Evolutionary conservation across 2,888 invertebrate genomes (phyloP).

Genomic region (Aradus depressus): DNA sequence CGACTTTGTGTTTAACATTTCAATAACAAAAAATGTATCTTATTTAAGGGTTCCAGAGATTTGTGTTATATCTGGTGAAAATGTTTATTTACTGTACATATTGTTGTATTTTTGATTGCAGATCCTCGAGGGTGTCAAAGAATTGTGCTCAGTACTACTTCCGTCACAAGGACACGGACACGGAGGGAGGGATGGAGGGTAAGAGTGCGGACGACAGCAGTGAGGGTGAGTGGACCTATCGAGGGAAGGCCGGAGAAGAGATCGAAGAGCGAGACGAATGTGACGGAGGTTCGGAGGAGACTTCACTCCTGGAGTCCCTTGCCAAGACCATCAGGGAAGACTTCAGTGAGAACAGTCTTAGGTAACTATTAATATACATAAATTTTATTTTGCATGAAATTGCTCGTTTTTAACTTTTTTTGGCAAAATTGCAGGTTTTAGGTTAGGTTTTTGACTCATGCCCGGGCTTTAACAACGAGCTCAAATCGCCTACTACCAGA

Average conservation of each 20-base stretch:
- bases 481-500: too few species aligned
- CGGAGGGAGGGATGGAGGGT: constrained; percentile 48
- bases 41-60: background rate
- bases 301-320: too few species aligned
- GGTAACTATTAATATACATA: too few species aligned
- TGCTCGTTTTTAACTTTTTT: too few species aligned
- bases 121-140: constrained; percentile 58
- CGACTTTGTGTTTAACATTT: background rate
- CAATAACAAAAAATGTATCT: background rate
- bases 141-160: constrained; percentile 78
- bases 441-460: too few species aligned
- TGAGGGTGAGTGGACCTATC: constrained; percentile 58
- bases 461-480: too few species aligned
- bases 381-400: too few species aligned
- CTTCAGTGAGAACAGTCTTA: too few species aligned
- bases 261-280: background rate
- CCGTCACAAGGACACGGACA: constrained; percentile 76
- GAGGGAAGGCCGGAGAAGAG: constrained; percentile 17
- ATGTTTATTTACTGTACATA: too few species aligned
- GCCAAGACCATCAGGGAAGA: too few species aligned
- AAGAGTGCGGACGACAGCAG: constrained; percentile 46
- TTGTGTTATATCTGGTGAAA: background rate
- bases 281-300: background rate
- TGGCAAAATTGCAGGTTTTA: too few species aligned
- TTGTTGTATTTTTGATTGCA: too few species aligned